Evolutionary conservation across 1,140 invertebrate species (phyloP), one percentile per base, ranked within the genome.

Genomic region (Orussus abietinus): DNA sequence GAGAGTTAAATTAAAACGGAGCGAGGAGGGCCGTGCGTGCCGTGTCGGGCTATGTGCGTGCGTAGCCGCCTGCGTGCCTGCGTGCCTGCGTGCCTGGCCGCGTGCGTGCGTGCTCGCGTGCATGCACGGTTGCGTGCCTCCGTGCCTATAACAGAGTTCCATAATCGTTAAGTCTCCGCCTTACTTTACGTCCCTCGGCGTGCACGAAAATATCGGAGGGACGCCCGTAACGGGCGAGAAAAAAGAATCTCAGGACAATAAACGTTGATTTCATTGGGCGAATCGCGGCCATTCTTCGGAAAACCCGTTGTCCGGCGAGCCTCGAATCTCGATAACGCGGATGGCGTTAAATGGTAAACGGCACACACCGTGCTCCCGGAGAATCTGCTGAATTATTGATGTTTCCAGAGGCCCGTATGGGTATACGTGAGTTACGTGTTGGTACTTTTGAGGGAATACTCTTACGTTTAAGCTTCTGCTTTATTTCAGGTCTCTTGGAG

Each of bases 141-240:
- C 40, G 46, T 50, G 41, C 28, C 30, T 30, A 34, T 39, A 55
- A 51, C 52, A 55, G 18, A 49, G 25, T 46, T 52, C 37, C 18
- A 38, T 55, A 51, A 54, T 54, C 49, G 36, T 56, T 49, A 52
- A 45, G 12, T 20, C 41, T 55, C 36, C 47, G 22, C 22, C 22
- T 25, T 25, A 25, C n/a, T 25, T 25, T 25, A 25, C 22, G 22
- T 25, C n/a, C 22, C 22, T 7, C n/a, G n/a, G 22, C 22, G 6
- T 25, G n/a, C n/a, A 25, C 22, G 22, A 25, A 25, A 25, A 25
- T 25, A 25, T n/a, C 46, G 3, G 9, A 0, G 19, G 3, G 1
- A 1, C 5, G 9, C 15, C n/a, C 5, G 5, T 2, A 15, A 12
- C 1, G 3, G 12, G 25, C 7, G 0, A 0, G 2, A 20, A 1